Conservation (phyloP, 2,113 vertebrate genomes). For the Potamarius usumacintae region DNA sequence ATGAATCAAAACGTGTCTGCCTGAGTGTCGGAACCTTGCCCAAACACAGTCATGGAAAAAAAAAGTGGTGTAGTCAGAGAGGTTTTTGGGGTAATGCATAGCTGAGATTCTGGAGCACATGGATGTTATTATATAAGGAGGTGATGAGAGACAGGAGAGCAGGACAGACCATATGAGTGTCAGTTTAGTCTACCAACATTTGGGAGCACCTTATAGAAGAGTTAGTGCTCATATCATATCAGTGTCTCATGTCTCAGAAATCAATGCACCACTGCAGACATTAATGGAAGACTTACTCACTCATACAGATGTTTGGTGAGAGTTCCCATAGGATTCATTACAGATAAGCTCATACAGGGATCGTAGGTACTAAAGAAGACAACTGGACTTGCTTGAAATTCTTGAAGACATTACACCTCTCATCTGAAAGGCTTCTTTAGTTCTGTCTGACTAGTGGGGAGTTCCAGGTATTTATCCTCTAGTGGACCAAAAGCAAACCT, state of each 20-base stretch:
- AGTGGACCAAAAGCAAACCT: no score
- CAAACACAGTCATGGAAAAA: constrained; percentile 71
- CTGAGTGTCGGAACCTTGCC: constrained; percentile 42
- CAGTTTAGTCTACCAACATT: not conserved
- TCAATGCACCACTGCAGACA: not conserved
- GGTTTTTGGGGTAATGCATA: constrained; percentile 55
- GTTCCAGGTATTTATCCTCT: no score
- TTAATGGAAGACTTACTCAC: not conserved
- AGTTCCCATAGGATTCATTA: not conserved
- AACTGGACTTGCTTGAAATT: no score
- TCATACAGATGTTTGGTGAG: not conserved
- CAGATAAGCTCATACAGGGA: not conserved
- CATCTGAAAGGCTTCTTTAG: no score
- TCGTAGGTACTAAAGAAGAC: no score
- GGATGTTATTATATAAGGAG: constrained; percentile 36
- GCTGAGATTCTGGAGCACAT: constrained; percentile 56
- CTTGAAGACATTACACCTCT: no score
- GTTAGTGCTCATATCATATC: not conserved
- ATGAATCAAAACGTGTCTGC: constrained; percentile 67
- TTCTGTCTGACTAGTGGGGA: no score
- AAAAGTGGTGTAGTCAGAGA: constrained; percentile 51
- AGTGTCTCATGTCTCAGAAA: constrained; percentile 9
- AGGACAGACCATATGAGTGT: not conserved
- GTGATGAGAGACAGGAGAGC: constrained; percentile 32
- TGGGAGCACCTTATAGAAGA: not conserved